A percentile compares a stretch with the other conserved stretches of the same genome.
These are phyloP conservation scores for Brachirus orientalis DNA, from an alignment of 2,113 vertebrate genomes.

Conservation along the genomic window DNA sequence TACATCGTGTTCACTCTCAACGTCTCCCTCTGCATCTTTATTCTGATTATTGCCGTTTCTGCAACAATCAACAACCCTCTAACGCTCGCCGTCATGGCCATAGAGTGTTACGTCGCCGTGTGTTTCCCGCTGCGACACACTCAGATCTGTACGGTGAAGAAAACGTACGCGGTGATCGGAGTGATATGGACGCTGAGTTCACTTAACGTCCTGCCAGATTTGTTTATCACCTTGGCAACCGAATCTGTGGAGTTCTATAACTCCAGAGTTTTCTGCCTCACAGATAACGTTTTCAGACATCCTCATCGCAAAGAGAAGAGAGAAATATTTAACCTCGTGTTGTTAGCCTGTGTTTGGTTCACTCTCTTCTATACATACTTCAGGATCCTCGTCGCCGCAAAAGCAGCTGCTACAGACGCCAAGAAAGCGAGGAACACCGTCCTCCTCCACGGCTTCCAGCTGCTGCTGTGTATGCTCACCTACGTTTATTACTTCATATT, in stretches of 20 bases:
- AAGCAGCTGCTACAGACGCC: conserved; percentile 44
- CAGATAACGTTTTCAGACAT: conserved; percentile 40
- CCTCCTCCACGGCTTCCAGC: conserved; percentile 72
- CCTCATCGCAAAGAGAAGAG: conserved; percentile 42
- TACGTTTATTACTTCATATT: conserved; percentile 41
- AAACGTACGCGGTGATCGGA: conserved; percentile 49
- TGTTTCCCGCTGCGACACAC: conserved; percentile 62
- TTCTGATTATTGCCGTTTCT: conserved; percentile 35
- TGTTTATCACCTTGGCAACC: conserved; percentile 54
- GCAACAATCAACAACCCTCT: conserved; percentile 55
- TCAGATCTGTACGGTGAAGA: conserved; percentile 60
- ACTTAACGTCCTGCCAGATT: conserved; percentile 52
- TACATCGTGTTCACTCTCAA: conserved; percentile 54
- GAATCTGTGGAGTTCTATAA: conserved; percentile 52
- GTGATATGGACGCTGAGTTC: conserved; percentile 52
- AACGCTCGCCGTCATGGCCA: conserved; percentile 57
- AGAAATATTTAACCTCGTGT: conserved; percentile 16
- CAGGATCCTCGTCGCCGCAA: conserved; percentile 65
- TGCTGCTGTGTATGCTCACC: conserved; percentile 71
- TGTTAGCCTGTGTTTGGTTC: conserved; percentile 58
- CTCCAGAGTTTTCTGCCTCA: conserved; percentile 42
- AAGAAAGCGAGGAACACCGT: conserved; percentile 77
- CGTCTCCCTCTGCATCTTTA: conserved; percentile 59
- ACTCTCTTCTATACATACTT: conserved; percentile 66
- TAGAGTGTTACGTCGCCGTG: conserved; percentile 68